Evolutionary conservation across 2,888 invertebrate genomes (phyloP).

Genomic region (Blera fallax): DNA sequence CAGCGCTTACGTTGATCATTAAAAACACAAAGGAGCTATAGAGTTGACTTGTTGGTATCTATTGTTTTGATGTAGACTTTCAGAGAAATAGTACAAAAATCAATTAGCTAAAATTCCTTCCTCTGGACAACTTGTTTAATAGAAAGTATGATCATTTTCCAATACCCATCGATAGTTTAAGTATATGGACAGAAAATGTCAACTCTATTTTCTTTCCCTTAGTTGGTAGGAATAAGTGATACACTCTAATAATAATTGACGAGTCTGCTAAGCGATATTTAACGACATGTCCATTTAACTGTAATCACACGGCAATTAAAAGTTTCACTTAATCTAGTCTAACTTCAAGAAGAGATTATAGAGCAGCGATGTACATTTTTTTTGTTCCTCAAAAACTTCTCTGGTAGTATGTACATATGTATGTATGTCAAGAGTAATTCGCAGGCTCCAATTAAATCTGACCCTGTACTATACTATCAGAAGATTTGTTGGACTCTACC

Average conservation of each 20-base stretch:
- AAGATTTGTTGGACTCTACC: constrained; percentile 35
- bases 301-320: constrained; percentile 31
- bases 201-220: too few species aligned
- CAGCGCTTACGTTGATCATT: too few species aligned
- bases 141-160: too few species aligned
- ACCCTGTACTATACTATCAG: constrained; percentile 32
- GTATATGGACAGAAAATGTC: too few species aligned
- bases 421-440: constrained; percentile 36
- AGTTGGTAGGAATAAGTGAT: not conserved
- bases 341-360: not conserved
- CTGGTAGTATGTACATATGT: not conserved
- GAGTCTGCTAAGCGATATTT: not conserved
- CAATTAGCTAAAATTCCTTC: too few species aligned
- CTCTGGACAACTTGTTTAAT: too few species aligned
- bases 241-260: not conserved
- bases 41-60: too few species aligned
- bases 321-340: constrained; percentile 34
- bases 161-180: too few species aligned
- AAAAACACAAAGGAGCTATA: too few species aligned
- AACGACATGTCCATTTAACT: not conserved
- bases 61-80: too few species aligned
- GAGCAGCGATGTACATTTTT: not conserved
- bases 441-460: constrained; percentile 32
- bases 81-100: too few species aligned
- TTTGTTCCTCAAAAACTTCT: constrained; percentile 17